Conservation (phyloP, 2,888 invertebrate genomes). For the Gisinianus flammeolus region DNA sequence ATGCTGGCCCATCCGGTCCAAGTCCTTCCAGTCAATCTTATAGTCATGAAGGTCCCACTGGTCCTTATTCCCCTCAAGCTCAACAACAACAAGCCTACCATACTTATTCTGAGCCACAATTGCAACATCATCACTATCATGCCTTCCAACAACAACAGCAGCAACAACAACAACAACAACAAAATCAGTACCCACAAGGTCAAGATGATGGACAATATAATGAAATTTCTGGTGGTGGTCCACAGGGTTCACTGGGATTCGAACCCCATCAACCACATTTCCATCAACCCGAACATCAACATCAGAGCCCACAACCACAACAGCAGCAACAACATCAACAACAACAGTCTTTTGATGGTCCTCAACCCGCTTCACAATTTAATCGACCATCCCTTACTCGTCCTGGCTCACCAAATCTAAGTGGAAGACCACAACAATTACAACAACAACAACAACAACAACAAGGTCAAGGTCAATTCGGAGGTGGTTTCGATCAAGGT, state of each 20-base stretch:
- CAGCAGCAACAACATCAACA: neutral
- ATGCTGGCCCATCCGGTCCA: conserved; percentile 1
- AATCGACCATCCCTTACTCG: conserved; percentile 16
- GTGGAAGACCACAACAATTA: neutral
- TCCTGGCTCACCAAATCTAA: neutral
- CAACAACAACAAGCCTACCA: conserved; percentile 10
- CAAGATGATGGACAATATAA: neutral
- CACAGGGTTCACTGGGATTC: neutral
- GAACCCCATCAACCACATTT: neutral
- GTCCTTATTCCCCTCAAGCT: conserved; percentile 1
- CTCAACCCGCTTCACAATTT: conserved; percentile 29
- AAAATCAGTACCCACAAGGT: neutral
- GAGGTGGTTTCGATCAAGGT: conserved; percentile 16
- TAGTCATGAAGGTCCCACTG: neutral
- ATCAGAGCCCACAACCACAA: neutral
- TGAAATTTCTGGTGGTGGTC: neutral
- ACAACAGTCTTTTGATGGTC: conserved; percentile 1
- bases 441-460: no score
- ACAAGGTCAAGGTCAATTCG: neutral
- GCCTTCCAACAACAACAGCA: neutral
- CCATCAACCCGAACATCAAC: neutral
- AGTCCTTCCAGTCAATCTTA: neutral
- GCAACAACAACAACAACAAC: neutral
- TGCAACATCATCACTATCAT: conserved; percentile 32
- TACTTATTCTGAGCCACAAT: conserved; percentile 17